A percentile compares a stretch with the other conserved stretches of the same genome.
phyloP scores from a whole-genome alignment of 2,113 vertebrate species.

The Heterotis niloticus region DNA sequence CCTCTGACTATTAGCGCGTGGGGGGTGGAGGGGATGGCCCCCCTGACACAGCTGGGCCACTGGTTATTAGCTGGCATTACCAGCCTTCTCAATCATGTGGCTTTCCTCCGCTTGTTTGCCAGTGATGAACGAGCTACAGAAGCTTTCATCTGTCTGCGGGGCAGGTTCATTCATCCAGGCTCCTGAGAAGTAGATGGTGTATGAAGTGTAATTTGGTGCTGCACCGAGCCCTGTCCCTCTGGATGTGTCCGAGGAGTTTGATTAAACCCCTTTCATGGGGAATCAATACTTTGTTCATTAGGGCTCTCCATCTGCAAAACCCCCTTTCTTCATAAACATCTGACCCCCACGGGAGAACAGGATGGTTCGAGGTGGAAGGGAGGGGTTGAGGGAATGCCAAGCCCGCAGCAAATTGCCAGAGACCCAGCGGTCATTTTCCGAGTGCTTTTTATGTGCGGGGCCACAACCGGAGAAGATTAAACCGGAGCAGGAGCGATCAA shows the following conservation, averaged over 20 bases:
- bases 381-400: background rate
- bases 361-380: background rate
- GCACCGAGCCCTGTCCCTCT: constrained; percentile 52
- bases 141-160: constrained; percentile 61
- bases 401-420: background rate
- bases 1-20: background rate
- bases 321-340: constrained; percentile 50
- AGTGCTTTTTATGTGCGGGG: background rate
- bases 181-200: constrained; percentile 61
- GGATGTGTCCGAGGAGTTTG: constrained; percentile 62
- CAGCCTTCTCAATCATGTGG: constrained; percentile 42
- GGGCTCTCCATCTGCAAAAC: constrained; percentile 53
- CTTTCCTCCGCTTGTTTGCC: constrained; percentile 54
- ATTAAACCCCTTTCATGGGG: constrained; percentile 77
- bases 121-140: constrained; percentile 60
- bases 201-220: constrained; percentile 68
- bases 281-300: constrained; percentile 76
- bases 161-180: constrained; percentile 69
- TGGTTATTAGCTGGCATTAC: constrained; percentile 36
- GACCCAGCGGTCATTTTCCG: too few species aligned
- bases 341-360: constrained; percentile 38
- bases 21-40: background rate
- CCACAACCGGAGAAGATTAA: constrained; percentile 26
- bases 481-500: constrained; percentile 28
- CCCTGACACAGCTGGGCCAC: constrained; percentile 18